Evolutionary conservation across 2,113 vertebrate species (phyloP).

Genomic region (Neoarius graeffei): DNA sequence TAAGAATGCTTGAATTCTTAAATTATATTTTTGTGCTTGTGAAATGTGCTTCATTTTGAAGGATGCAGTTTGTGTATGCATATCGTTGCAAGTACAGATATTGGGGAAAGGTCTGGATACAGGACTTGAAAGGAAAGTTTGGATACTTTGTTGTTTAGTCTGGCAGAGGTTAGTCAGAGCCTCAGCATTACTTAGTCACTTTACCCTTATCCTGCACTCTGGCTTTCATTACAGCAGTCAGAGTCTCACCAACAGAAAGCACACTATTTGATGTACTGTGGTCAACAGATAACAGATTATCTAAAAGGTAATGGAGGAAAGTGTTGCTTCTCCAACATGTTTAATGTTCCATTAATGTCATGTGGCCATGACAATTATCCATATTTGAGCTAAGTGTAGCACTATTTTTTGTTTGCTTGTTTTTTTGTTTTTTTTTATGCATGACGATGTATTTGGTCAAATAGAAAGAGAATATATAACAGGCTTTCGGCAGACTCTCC

Average conservation of each 20-base stretch:
- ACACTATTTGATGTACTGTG: background rate
- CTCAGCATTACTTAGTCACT: background rate
- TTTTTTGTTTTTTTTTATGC: background rate
- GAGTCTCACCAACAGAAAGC: background rate
- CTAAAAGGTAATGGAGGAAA: background rate
- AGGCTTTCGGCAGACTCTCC: constrained; percentile 7
- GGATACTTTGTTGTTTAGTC: background rate
- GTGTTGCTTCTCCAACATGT: background rate
- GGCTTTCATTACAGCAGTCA: background rate
- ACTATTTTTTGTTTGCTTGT: background rate
- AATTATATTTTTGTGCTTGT: background rate
- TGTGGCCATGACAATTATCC: background rate
- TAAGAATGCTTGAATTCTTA: background rate
- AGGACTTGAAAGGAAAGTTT: background rate
- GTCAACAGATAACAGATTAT: background rate
- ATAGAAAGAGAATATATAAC: constrained; percentile 17
- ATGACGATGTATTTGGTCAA: background rate
- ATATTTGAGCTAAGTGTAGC: background rate
- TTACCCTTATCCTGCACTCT: background rate
- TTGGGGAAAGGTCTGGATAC: too few species aligned
- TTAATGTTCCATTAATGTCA: background rate
- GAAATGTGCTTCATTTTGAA: background rate
- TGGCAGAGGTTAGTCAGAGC: background rate
- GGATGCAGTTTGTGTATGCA: background rate
- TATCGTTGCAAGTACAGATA: too few species aligned